These are phyloP conservation scores for Hesperia comma DNA, from an alignment of 2,888 invertebrate species.

Conservation along the genomic window DNA sequence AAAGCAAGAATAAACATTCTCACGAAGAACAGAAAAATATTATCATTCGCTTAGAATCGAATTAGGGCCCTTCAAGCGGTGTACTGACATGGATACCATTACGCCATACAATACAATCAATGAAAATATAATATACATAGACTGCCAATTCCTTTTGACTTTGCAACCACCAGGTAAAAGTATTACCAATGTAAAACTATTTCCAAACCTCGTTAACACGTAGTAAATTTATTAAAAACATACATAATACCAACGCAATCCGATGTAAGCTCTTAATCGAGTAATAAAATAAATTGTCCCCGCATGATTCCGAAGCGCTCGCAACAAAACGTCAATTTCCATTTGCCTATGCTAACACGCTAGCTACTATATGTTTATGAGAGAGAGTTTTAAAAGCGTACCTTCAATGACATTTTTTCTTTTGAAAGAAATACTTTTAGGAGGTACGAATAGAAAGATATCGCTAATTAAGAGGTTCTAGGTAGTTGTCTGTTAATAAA, in stretches of 20 bases:
- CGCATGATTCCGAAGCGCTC: constrained; percentile 46
- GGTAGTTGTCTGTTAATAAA: neutral
- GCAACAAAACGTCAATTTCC: constrained; percentile 64
- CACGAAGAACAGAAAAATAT: too few relatives aligned
- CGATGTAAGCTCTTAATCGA: constrained; percentile 63
- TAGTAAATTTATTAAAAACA: constrained; percentile 53
- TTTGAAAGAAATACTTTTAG: constrained; percentile 12
- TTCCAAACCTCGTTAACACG: constrained; percentile 25
- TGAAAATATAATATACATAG: too few relatives aligned
- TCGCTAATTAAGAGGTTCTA: neutral
- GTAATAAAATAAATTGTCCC: constrained; percentile 68
- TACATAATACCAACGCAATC: constrained; percentile 55
- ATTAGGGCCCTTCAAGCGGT: too few relatives aligned
- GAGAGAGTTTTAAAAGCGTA: constrained; percentile 52
- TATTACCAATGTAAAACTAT: too few relatives aligned
- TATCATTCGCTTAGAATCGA: too few relatives aligned
- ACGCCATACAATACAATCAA: too few relatives aligned
- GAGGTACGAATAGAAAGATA: neutral
- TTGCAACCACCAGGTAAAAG: too few relatives aligned
- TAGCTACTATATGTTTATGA: constrained; percentile 55
- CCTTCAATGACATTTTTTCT: constrained; percentile 28
- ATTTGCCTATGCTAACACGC: constrained; percentile 54
- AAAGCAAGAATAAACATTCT: too few relatives aligned
- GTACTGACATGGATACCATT: too few relatives aligned
- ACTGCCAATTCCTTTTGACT: too few relatives aligned